phyloP scores from a whole-genome alignment of 2,113 vertebrate species.

The Arizona elegans region DNA sequence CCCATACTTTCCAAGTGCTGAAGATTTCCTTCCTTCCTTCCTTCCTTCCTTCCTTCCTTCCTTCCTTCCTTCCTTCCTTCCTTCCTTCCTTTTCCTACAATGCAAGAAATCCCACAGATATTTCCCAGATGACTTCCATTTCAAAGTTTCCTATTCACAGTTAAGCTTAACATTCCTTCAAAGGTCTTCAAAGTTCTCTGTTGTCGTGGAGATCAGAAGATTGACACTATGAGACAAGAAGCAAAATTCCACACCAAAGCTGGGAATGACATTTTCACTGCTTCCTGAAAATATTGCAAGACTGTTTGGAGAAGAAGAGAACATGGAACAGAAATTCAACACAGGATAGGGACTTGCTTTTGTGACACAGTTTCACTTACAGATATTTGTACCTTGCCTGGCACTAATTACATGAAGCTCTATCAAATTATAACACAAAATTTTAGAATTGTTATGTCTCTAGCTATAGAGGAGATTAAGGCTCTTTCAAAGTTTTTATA shows the following conservation, averaged over 20 bases:
- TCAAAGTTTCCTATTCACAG: not conserved
- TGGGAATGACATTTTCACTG: not conserved
- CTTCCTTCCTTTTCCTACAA: not conserved
- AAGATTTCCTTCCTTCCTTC: not conserved
- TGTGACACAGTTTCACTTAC: not conserved
- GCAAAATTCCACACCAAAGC: not conserved
- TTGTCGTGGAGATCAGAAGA: not conserved
- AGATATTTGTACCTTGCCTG: no score
- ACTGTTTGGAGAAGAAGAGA: not conserved
- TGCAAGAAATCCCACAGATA: not conserved
- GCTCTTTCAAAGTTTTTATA: not conserved
- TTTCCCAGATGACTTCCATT: not conserved
- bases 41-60: no score
- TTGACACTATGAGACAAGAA: not conserved
- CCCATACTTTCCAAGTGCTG: not conserved
- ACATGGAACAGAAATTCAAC: no score
- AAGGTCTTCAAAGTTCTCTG: not conserved
- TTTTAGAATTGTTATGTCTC: not conserved
- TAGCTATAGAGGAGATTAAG: not conserved
- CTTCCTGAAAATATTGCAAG: not conserved
- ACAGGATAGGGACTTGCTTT: not conserved
- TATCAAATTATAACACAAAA: not conserved
- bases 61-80: no score
- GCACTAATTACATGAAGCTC: not conserved
- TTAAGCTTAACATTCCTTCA: not conserved